Conservation (phyloP, 2,888 invertebrate species). For the Hemistola chrysoprasaria region DNA sequence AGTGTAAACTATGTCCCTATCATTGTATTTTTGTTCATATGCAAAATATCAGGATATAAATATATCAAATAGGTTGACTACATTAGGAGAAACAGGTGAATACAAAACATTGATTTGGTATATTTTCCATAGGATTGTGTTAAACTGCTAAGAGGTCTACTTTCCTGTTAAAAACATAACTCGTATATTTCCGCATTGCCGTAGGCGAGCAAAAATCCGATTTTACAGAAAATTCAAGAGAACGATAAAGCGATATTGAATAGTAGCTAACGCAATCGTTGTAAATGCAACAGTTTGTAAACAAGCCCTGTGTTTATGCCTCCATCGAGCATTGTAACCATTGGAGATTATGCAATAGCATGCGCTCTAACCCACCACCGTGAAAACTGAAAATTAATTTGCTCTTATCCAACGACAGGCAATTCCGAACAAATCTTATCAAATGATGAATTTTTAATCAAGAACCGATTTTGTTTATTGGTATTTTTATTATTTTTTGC, state of each 20-base stretch:
- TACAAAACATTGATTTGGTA: no score
- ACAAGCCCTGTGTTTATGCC: conserved; percentile 60
- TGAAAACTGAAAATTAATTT: conserved; percentile 44
- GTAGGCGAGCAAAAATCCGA: conserved; percentile 4
- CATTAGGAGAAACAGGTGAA: no score
- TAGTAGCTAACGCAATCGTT: conserved; percentile 48
- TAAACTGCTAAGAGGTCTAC: no score
- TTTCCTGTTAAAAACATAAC: no score
- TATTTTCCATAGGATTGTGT: no score
- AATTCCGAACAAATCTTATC: conserved; percentile 28
- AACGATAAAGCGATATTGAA: conserved; percentile 56
- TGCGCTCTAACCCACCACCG: conserved; percentile 43
- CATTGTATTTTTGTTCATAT: no score
- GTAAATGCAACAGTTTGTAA: conserved; percentile 72
- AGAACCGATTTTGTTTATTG: no score
- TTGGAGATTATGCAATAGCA: conserved; percentile 51
- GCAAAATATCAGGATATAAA: no score
- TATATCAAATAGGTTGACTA: no score
- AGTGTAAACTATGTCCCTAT: no score
- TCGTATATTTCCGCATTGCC: background rate
- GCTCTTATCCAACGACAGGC: conserved; percentile 23
- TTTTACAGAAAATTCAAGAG: conserved; percentile 54
- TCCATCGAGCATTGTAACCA: conserved; percentile 54
- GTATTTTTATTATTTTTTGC: conserved; percentile 2
- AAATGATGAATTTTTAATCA: conserved; percentile 35